Base-by-base conservation (phyloP, 2,888 invertebrate species). In the Iphiclides podalirius region DNA sequence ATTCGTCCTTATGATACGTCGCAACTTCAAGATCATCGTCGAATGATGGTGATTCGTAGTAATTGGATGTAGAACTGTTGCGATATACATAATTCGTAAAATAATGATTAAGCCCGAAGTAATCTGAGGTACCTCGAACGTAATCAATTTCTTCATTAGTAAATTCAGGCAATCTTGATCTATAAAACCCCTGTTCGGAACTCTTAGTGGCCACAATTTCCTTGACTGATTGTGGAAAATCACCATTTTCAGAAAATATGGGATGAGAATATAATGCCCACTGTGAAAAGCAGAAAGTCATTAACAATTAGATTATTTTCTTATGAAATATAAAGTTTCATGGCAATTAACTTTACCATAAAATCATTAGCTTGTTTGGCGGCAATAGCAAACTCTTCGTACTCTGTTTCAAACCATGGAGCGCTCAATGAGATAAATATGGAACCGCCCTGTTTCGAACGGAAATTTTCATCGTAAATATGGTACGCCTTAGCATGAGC, bases 31-130 rank as follows among this genome's bases (percentile, higher is more conserved):
- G 15, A 39, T 75, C 74, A 41, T 72, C 73, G 6, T 56, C 47
- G 31, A 54, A 62, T 1, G 73, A 75, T 0, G 75, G 73, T 2
- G 43, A 11, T 2, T 44, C 49, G 14, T 61, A 60, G 31, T 48
- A 53, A 7, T 61, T 61, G 0, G 20, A 6, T 0, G 53, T 58
- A 20, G 70, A 64, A 26, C 62, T 64, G 40, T 74, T 72, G 54
- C 63, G 66, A 7, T 79, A 85, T 1, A 75, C 79, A 42, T 53
- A 52, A 3, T 11, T 67, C 1, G 90, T 74, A 0, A 91, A 90
- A 66, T 94, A 94, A 52, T 91, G 89, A 61, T 94, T 94, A n/a
- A 94, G 67, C 9, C 93, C 68, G 6, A 70, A 66, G 52, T 65
- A 67, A 49, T 74, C 73, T 0, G 67, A 60, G 8, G 61, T 62